phyloP scores from a whole-genome alignment of 2,888 invertebrate species.

The Deilephila elpenor region DNA sequence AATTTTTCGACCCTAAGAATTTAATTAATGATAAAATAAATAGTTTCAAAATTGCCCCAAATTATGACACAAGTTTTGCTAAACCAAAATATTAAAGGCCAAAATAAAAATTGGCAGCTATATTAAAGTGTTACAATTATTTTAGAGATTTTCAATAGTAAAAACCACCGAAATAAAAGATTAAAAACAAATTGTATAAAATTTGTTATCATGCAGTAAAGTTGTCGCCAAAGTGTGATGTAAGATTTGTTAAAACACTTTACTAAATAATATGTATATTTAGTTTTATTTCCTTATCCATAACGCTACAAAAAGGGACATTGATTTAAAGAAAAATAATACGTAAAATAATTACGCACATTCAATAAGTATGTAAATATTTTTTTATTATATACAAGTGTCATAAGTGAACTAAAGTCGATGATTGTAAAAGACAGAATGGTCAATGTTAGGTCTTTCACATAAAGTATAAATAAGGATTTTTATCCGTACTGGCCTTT shows the following conservation, averaged over 20 bases:
- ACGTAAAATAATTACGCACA: no score
- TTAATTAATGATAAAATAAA: neutral
- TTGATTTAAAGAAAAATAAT: neutral
- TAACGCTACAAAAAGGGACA: neutral
- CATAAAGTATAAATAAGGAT: no score
- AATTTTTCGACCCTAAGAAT: no score
- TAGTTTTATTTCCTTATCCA: neutral
- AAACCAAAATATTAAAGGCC: neutral
- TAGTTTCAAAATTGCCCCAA: conserved; percentile 17
- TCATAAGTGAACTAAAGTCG: no score
- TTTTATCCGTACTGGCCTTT: no score
- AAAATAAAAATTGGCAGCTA: neutral
- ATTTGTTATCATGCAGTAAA: conserved; percentile 24
- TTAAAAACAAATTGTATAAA: neutral
- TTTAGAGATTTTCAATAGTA: neutral
- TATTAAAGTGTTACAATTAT: neutral
- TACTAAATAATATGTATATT: neutral
- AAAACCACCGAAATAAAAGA: neutral
- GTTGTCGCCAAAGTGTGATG: neutral
- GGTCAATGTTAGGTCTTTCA: no score
- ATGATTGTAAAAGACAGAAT: no score
- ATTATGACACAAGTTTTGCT: neutral
- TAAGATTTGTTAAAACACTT: neutral
- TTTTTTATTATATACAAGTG: no score
- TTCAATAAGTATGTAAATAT: no score